Evolutionary conservation across 2,113 vertebrate genomes (phyloP), one percentile per base, ranked within the genome.

Genomic region (Symphodus melops): DNA sequence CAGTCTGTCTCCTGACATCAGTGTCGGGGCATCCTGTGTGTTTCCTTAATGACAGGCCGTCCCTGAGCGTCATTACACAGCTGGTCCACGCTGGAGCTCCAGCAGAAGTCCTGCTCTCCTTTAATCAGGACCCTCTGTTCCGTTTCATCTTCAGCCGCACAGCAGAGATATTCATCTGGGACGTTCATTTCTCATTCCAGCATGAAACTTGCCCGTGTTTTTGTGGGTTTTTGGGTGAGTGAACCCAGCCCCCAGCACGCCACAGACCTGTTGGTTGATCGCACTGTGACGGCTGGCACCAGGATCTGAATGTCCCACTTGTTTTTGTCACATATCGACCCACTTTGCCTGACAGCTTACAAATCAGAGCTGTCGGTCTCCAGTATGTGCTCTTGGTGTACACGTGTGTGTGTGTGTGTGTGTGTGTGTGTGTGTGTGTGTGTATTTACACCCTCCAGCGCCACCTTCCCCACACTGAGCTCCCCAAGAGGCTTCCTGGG

Each of bases 261-360:
- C 59, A 63, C 73, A 49, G 76, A 62, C 62, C 77, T 60, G 70
- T 63, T 77, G 83, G 87, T 77, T 44, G 28, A 72, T 86, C 82
- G 75, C 73, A 63, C 63, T 41, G 60, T 36, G 65, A 59, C 53
- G 68, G 60, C 79, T 86, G 85, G 71, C 81, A 80, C 23, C 16
- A 68, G 63, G 78, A 84, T 83, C 44, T 82, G 67, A 84, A 73
- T 81, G 79, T 83, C 85, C 79, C 80, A 81, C 74, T 76, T 88
- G 87, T 90, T 88, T 91, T 88, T 91, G 84, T 87, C 87, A 86
- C 83, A 84, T 87, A 91, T 87, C 91, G 89, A 90, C 91, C 88
- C 77, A 91, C 74, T 91, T 93, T 84, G 61, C 70, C 55, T 88
- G 86, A 89, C 87, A 84, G 68, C 86, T 86, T 77, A 64, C 70